Evolutionary conservation across 2,113 vertebrate genomes (phyloP), one percentile per base, ranked within the genome.

Genomic region (Notarius quadriscutis): DNA sequence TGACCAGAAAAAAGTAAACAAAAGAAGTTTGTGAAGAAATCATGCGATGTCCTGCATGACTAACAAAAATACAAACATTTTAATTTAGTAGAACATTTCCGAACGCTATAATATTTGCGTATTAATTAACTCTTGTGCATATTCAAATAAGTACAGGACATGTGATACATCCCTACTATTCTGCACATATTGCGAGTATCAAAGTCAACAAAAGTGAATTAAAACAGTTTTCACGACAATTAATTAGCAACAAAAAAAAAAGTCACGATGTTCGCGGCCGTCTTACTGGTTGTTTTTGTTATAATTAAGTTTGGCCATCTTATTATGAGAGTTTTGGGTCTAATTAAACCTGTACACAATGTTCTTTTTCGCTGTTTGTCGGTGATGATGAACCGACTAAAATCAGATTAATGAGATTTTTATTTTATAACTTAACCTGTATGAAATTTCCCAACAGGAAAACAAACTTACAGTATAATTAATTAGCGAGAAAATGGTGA

Each of bases 391-490:
- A 51, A 65, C 34, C 0, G 41, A 48, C 41, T 27, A 22, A 1
- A 57, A 27, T 79, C 77, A 30, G 51, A 57, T 65, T 51, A 27
- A 25, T 27, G 22, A 22, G 84, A 62, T 51, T 63, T 41, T 51
- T 58, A 85, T 41, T n/a, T 10, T 34, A 53, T 34, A 18, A 63
- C 9, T n/a, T 85, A 41, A 41, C 34, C 34, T 18, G 10, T 69
- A 58, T 72, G 34, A 84, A 60, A 75, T 41, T 58, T 75, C 72
- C 84, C 72, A 77, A 51, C 20, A 17, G 58, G 58, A 30, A 72
- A 85, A 63, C 57, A 30, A 75, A 62, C 41, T 11, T 62, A 27
- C 78, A 63, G 58, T 63, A 58, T 85, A 85, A 78, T 85, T 85
- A 78, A 85, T 78, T 78, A 77, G 57, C 20, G 60, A 11, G 58